These are phyloP conservation scores for Thalassophryne amazonica DNA, from an alignment of 2,797 vertebrate species.

Conservation along the genomic window DNA sequence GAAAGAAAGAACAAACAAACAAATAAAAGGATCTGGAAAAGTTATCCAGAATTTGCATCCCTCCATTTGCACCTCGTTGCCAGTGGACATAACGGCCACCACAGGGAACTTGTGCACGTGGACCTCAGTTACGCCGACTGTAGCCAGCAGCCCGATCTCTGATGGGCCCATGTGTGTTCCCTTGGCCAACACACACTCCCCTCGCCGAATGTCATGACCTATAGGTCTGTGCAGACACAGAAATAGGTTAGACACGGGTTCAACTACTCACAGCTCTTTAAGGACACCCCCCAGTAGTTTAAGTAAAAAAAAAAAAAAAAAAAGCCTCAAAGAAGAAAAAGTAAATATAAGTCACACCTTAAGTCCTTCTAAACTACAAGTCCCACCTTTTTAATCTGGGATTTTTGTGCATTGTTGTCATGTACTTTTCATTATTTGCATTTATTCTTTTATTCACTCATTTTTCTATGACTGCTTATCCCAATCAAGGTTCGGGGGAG, in stretches of 20 bases:
- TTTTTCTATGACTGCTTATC: no score
- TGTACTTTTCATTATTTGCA: no score
- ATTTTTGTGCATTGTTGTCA: no score
- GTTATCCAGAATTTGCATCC: not conserved
- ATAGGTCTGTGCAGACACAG: conserved; percentile 84
- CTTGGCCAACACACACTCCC: conserved; percentile 95
- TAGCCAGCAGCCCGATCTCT: conserved; percentile 95
- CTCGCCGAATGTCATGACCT: conserved; percentile 97
- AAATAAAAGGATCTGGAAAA: not conserved
- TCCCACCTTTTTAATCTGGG: no score
- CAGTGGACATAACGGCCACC: conserved; percentile 98
- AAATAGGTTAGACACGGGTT: not conserved
- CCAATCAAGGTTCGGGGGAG: no score
- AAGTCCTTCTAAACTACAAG: no score
- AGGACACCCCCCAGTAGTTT: no score
- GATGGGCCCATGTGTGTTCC: conserved; percentile 98
- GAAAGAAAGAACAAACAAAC: not conserved
- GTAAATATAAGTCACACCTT: no score
- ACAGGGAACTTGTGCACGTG: conserved; percentile 99
- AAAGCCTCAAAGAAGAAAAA: no score
- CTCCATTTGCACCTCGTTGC: conserved; percentile 85
- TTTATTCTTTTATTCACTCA: no score
- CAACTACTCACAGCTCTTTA: not conserved
- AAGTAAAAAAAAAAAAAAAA: no score
- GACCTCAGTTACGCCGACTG: conserved; percentile 97